A percentile compares a stretch with the other conserved stretches of the same genome.
Evolutionary conservation across 2,113 vertebrate species (phyloP).

Genomic region (Pseudorasbora parva): DNA sequence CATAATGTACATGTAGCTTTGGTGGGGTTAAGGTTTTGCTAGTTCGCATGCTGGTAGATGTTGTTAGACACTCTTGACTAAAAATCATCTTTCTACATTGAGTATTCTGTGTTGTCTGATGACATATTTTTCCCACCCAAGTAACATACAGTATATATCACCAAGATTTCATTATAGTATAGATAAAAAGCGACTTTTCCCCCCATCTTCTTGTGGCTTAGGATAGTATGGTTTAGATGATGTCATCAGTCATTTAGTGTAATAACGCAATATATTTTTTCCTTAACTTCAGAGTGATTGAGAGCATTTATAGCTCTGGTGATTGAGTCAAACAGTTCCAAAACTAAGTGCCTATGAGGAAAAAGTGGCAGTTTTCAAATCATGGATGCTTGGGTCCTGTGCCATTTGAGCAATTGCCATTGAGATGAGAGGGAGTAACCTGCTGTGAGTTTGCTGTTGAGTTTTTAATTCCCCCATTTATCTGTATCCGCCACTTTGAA

Average conservation of each 20-base stretch:
- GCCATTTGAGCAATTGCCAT: neutral
- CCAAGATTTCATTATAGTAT: neutral
- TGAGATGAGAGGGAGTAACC: neutral
- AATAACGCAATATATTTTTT: neutral
- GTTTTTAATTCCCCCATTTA: neutral
- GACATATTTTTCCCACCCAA: neutral
- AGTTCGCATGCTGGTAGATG: neutral
- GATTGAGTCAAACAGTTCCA: neutral
- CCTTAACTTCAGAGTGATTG: neutral
- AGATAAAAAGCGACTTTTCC: neutral
- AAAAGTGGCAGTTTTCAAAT: neutral
- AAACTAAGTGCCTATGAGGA: neutral
- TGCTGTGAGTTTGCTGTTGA: neutral
- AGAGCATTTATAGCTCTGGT: neutral
- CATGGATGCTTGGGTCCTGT: neutral
- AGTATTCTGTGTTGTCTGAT: neutral
- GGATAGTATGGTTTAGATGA: neutral
- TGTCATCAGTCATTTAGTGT: neutral
- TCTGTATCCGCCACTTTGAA: too few relatives aligned
- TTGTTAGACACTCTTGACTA: neutral
- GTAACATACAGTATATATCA: neutral
- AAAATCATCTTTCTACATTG: constrained; percentile 1
- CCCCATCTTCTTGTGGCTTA: neutral
- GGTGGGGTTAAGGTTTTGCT: neutral
- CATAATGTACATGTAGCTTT: neutral